Base-by-base conservation (phyloP, 2,888 invertebrate genomes). In the Chaitophorus viminalis region DNA sequence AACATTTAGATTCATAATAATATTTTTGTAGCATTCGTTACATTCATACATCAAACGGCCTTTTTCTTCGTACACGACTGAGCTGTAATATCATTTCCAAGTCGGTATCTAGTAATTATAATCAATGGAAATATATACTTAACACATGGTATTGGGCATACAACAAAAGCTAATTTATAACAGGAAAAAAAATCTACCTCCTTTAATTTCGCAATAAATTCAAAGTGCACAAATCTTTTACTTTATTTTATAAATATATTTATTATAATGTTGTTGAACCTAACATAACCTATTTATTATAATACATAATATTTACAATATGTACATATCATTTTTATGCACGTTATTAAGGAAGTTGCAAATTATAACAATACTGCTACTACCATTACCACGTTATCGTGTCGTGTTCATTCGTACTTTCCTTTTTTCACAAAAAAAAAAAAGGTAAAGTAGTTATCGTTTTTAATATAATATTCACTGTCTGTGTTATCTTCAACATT, bases 371-470 rank as follows among this genome's bases (percentile, higher is more conserved):
- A 79, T 60, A 79, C 79, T 78, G 54, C 60, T 21, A 36, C 60
- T 79, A 60, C 60, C 79, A 79, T 79, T 60, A 60, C 54, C 79
- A 65, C 60, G 60, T 79, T 79, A 79, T 79, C 79, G 79, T 79
- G 60, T 9, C 60, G 60, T 79, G 60, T 79, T 79, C 60, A 60
- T 79, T 79, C 33, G 33, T 79, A 36, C 36, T 79, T 79, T 79
- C 65, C 65, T 79, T 78, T 60, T 60, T 25, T 3, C n/a, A n/a
- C n/a, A n/a, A n/a, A n/a, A n/a, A n/a, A n/a, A n/a, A n/a, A n/a
- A 36, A 31, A 25, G 52, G 33, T 60, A 78, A 79, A 33, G 79
- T 33, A 33, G 79, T 79, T 79, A 79, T 79, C 79, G 79, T 79
- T 79, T 79, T 65, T 36, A 36, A 65, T 77, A 79, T 79, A 79